These are phyloP conservation scores for Grammomys surdaster DNA, from an alignment of 2,113 vertebrate species.

Conservation along the genomic window DNA sequence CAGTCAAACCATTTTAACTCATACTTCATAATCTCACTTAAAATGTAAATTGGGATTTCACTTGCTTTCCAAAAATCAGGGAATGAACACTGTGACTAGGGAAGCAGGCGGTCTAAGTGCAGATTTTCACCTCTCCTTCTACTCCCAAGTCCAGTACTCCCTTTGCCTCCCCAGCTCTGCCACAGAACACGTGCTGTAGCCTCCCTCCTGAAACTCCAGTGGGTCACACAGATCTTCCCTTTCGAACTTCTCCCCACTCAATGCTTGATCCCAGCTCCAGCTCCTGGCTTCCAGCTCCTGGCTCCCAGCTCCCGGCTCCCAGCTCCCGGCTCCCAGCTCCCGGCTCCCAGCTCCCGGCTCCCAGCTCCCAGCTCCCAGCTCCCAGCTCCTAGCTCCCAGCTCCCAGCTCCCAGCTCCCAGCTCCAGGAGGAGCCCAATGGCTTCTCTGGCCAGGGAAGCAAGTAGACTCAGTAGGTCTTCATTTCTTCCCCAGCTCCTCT, in stretches of 20 bases:
- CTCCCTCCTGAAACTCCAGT: not conserved
- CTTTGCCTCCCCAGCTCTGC: not conserved
- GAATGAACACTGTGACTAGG: not conserved
- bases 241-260: not conserved
- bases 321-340: too few species aligned
- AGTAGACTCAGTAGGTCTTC: not conserved
- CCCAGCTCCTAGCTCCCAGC: too few species aligned
- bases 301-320: too few species aligned
- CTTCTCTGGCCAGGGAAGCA: not conserved
- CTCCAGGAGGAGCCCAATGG: not conserved
- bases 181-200: too few species aligned
- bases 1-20: constrained; percentile 76
- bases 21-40: constrained; percentile 71
- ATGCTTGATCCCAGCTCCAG: not conserved
- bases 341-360: too few species aligned
- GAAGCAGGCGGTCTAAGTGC: not conserved
- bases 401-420: too few species aligned
- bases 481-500: not conserved
- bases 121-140: not conserved
- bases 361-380: too few species aligned
- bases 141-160: not conserved
- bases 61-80: constrained; percentile 56
- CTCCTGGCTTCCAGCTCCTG: not conserved
- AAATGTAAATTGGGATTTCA: constrained; percentile 33
- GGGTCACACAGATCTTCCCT: not conserved